Evolutionary conservation across 2,888 invertebrate species (phyloP).

Genomic region (Conops quadrifasciatus): DNA sequence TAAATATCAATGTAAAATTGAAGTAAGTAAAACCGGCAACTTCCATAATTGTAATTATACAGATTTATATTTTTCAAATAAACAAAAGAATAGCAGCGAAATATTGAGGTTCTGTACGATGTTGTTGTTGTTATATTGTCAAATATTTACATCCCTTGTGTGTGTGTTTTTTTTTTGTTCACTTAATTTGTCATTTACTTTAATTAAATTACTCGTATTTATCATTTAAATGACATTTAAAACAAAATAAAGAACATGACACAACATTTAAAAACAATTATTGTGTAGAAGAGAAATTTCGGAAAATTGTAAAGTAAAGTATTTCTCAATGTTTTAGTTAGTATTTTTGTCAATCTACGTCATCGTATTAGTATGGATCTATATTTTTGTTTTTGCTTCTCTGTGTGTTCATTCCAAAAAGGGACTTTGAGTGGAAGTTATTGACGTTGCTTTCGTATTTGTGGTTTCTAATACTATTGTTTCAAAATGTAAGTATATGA

Average conservation of each 20-base stretch:
- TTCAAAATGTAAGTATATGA: conserved; percentile 42
- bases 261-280: too few relatives aligned
- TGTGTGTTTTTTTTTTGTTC: conserved; percentile 40
- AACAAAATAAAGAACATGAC: too few relatives aligned
- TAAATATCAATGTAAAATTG: too few relatives aligned
- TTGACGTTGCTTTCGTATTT: conserved; percentile 28
- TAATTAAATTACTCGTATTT: conserved; percentile 12
- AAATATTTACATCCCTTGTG: conserved; percentile 59
- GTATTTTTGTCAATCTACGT: conserved; percentile 37
- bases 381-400: conserved; percentile 46
- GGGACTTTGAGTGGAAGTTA: conserved; percentile 36
- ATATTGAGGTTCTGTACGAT: too few relatives aligned
- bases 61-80: too few relatives aligned
- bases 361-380: conserved; percentile 37
- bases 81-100: too few relatives aligned
- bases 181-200: conserved; percentile 31
- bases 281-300: conserved; percentile 32
- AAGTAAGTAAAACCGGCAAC: too few relatives aligned
- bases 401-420: conserved; percentile 38
- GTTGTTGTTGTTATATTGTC: conserved; percentile 54
- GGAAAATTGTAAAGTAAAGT: too few relatives aligned
- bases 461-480: conserved; percentile 39
- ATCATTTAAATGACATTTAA: too few relatives aligned
- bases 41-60: conserved; percentile 24
- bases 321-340: conserved; percentile 37